These are phyloP conservation scores for Tetragonula carbonaria DNA, from an alignment of 2,888 invertebrate species.

Conservation along the genomic window DNA sequence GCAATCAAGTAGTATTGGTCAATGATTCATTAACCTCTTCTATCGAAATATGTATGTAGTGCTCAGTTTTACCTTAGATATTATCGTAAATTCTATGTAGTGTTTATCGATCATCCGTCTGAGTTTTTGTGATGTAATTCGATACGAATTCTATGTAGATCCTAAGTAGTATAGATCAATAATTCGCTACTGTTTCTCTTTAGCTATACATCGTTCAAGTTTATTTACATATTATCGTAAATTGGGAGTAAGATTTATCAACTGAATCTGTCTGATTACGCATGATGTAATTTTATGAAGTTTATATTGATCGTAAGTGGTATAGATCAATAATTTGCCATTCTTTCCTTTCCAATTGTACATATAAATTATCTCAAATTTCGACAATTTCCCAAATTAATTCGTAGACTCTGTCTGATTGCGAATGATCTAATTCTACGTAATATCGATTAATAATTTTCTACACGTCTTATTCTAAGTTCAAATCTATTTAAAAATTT, in stretches of 20 bases:
- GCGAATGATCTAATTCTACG: neutral
- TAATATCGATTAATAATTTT: neutral
- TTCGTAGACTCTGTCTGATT: neutral
- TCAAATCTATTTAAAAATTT: neutral
- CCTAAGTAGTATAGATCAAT: neutral
- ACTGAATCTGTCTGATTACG: neutral
- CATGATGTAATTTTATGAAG: neutral
- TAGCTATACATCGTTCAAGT: neutral
- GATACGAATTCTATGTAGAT: neutral
- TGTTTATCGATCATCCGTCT: too few species aligned
- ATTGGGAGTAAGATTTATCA: neutral
- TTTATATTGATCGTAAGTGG: neutral
- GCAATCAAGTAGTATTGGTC: conserved; percentile 6
- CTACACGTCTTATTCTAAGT: neutral
- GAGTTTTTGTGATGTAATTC: too few species aligned
- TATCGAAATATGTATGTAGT: too few species aligned
- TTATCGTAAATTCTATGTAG: too few species aligned
- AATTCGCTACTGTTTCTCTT: neutral
- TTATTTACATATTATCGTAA: neutral
- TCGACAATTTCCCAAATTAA: too few species aligned
- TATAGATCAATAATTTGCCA: neutral
- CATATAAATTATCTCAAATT: too few species aligned
- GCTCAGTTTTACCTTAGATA: too few species aligned
- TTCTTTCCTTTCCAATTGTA: too few species aligned
- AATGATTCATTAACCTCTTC: neutral